A percentile compares a stretch with the other conserved stretches of the same genome.
These are phyloP conservation scores for Saturnia japonica DNA, from an alignment of 2,888 invertebrate genomes.

Conservation along the genomic window DNA sequence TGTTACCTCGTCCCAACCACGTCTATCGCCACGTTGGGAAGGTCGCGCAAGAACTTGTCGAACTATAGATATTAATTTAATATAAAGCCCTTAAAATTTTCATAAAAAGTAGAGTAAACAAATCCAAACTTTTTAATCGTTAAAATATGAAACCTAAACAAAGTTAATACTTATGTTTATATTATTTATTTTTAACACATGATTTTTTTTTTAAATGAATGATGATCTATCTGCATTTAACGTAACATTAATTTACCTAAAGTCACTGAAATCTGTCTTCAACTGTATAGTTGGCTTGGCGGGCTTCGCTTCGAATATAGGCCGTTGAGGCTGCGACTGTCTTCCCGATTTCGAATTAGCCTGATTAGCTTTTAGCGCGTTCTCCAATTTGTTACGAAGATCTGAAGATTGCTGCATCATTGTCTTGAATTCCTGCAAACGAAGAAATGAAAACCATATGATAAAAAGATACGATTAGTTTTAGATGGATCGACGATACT, in stretches of 20 bases:
- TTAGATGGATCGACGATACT: too few relatives aligned
- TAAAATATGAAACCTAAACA: neutral
- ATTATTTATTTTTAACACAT: too few relatives aligned
- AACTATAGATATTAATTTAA: too few relatives aligned
- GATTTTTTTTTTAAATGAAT: too few relatives aligned
- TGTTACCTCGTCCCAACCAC: too few relatives aligned
- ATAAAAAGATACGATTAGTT: neutral
- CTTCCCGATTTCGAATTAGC: conserved; percentile 64
- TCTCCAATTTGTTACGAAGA: conserved; percentile 90
- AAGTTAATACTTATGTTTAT: too few relatives aligned
- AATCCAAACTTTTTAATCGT: neutral
- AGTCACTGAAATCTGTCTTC: conserved; percentile 97
- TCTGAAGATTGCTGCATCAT: conserved; percentile 93
- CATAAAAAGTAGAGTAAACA: neutral
- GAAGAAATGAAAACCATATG: neutral
- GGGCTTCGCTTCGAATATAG: conserved; percentile 57
- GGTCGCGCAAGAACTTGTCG: too few relatives aligned
- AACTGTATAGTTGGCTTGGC: conserved; percentile 91
- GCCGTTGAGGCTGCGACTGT: conserved; percentile 45
- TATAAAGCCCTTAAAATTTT: neutral
- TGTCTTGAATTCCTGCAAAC: conserved; percentile 90
- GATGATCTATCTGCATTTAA: neutral
- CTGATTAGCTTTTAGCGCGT: conserved; percentile 89
- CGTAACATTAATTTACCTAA: conserved; percentile 79
- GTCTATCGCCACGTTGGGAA: too few relatives aligned